These are phyloP conservation scores for Gallinago nigripennis DNA, from an alignment of 2,797 vertebrate species.

Conservation along the genomic window DNA sequence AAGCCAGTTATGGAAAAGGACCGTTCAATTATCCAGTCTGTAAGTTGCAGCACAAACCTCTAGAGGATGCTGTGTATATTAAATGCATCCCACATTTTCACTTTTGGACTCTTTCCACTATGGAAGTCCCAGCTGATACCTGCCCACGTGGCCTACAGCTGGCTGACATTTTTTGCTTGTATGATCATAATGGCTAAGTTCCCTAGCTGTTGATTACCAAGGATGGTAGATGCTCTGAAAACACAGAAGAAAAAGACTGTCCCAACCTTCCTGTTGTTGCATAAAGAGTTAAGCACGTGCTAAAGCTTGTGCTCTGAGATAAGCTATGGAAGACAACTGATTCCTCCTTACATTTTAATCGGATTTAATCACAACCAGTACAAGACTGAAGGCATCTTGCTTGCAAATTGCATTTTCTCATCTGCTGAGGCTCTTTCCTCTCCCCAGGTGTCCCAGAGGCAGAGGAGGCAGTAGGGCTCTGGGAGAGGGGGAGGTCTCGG, in stretches of 20 bases:
- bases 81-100: background rate
- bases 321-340: background rate
- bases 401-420: background rate
- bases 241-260: background rate
- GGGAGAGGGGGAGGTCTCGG: background rate
- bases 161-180: background rate
- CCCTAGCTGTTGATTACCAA: background rate
- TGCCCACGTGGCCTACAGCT: background rate
- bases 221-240: background rate
- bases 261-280: background rate
- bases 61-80: conserved; percentile 26
- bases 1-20: background rate
- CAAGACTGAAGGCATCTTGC: background rate
- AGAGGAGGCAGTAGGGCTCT: background rate
- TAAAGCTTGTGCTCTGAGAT: background rate
- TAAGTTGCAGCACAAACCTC: background rate
- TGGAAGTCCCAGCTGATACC: background rate
- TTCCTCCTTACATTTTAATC: background rate
- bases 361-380: background rate
- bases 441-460: background rate
- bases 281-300: background rate
- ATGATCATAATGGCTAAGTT: background rate
- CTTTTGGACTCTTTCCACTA: background rate
- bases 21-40: background rate
- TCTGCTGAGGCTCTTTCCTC: background rate